Conservation (phyloP, 2,888 invertebrate species). For the Dichetophora obliterata region DNA sequence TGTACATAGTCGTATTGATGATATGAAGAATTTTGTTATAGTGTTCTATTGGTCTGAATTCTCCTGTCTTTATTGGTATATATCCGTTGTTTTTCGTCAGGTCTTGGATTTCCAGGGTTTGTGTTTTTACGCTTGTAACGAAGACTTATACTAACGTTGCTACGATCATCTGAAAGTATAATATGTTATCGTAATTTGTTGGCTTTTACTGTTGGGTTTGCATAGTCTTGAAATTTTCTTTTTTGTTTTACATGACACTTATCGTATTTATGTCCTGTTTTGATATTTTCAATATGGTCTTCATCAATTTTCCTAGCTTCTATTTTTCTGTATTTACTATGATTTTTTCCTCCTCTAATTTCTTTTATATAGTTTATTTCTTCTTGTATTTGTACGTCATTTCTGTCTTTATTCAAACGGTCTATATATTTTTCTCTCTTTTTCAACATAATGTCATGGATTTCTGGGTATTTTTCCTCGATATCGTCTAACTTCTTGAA, state of each 20-base stretch:
- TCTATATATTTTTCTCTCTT: neutral
- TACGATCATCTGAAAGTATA: constrained; percentile 3
- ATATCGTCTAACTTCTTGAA: neutral
- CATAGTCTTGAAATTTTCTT: constrained; percentile 10
- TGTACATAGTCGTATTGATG: constrained; percentile 42
- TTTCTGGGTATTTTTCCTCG: neutral
- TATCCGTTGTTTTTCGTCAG: constrained; percentile 29
- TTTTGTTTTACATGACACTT: neutral
- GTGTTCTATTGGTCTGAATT: constrained; percentile 29
- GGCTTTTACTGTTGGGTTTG: constrained; percentile 4
- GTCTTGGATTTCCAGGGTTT: constrained; percentile 18
- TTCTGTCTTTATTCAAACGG: neutral
- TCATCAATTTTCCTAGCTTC: no score
- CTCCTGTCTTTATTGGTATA: constrained; percentile 22
- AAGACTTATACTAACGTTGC: neutral
- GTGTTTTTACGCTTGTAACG: neutral
- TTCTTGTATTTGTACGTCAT: neutral
- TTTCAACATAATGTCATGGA: neutral
- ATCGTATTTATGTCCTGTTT: constrained; percentile 9
- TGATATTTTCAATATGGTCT: neutral
- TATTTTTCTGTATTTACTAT: constrained; percentile 12
- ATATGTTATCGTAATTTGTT: neutral
- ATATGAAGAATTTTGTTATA: constrained; percentile 41
- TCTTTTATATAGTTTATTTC: neutral
- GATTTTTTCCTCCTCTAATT: constrained; percentile 18